phyloP scores from a whole-genome alignment of 2,888 invertebrate species.

The Diaphora mendica region DNA sequence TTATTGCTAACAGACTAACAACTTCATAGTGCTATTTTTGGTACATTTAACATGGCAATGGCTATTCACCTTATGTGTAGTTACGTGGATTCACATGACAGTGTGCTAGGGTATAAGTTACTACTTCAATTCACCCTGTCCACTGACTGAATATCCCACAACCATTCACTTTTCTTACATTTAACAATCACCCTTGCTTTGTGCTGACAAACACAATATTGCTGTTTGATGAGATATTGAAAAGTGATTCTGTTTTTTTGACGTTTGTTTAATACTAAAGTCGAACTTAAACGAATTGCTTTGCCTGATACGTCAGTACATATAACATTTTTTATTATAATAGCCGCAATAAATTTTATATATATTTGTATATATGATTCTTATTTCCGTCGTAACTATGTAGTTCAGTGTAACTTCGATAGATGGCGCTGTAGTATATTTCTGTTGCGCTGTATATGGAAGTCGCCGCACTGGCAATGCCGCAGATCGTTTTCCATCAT shows the following conservation, averaged over 20 bases:
- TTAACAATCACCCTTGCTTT: background rate
- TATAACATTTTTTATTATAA: background rate
- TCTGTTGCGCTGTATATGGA: no score
- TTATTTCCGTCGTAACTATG: no score
- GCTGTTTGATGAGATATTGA: background rate
- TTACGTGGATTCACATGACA: background rate
- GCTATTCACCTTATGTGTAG: background rate
- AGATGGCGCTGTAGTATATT: no score
- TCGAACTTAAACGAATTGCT: background rate
- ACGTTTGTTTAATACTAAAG: background rate
- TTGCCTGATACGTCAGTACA: background rate
- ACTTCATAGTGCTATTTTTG: background rate
- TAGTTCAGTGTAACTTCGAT: no score
- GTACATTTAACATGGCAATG: background rate
- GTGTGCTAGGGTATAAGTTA: background rate
- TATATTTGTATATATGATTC: no score
- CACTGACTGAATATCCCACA: background rate
- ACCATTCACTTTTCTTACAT: background rate
- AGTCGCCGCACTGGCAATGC: background rate
- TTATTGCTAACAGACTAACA: background rate
- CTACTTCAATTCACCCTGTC: background rate
- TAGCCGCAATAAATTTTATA: no score
- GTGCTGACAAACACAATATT: background rate
- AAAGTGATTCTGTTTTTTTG: background rate
- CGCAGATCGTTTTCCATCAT: background rate